Percentiles rank a stretch among this genome's conserved stretches.
These are phyloP conservation scores for Meloidogyne exigua DNA, from an alignment of 1,140 invertebrate species.

Conservation along the genomic window DNA sequence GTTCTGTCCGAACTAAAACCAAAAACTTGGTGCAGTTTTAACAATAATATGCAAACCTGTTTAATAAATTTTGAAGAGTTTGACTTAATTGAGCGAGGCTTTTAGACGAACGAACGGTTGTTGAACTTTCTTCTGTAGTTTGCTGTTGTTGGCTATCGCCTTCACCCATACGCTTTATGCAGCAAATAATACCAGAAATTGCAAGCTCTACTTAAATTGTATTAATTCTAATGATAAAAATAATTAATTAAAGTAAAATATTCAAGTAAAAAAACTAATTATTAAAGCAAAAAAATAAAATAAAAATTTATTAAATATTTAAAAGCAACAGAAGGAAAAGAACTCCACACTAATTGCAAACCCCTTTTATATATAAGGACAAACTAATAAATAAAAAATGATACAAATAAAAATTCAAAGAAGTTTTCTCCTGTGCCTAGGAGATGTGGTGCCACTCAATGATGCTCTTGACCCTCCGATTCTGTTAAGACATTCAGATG, in stretches of 20 bases:
- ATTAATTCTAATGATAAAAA: too few relatives aligned
- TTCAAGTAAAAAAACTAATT: too few relatives aligned
- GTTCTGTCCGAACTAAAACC: conserved; percentile 19
- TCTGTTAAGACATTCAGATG: not conserved
- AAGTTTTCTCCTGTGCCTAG: not conserved
- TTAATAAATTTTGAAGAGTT: conserved; percentile 16
- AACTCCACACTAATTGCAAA: too few relatives aligned
- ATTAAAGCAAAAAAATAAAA: too few relatives aligned
- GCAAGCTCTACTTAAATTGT: too few relatives aligned
- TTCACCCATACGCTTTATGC: not conserved
- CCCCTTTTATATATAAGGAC: too few relatives aligned
- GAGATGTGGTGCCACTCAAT: not conserved
- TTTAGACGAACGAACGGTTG: conserved; percentile 14
- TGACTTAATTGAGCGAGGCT: conserved; percentile 9
- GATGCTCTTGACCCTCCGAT: not conserved
- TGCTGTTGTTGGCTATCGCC: not conserved
- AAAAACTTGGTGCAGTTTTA: not conserved
- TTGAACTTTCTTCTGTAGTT: not conserved
- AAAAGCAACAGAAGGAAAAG: too few relatives aligned
- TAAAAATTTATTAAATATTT: too few relatives aligned
- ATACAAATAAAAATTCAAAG: not conserved
- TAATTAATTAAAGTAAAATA: too few relatives aligned
- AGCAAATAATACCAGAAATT: too few relatives aligned
- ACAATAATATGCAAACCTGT: not conserved
- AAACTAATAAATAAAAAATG: too few relatives aligned